Percentiles rank a stretch among this genome's conserved stretches.
Evolutionary conservation across 2,113 vertebrate species (phyloP).

Genomic region (Anas platyrhynchos): DNA sequence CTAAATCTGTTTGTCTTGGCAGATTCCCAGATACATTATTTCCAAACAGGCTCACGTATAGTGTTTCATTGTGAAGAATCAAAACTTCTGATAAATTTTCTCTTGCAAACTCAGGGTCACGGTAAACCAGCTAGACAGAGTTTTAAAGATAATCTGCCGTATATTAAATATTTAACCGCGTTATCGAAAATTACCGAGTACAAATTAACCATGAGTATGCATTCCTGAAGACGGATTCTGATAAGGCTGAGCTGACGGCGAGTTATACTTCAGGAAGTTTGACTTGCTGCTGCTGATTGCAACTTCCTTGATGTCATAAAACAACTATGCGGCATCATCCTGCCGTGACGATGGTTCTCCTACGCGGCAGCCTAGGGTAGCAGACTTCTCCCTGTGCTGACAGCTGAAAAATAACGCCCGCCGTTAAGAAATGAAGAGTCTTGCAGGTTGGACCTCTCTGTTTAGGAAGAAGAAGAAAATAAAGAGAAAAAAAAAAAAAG

Average conservation of each 20-base stretch:
- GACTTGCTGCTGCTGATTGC: not conserved
- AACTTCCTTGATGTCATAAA: constrained; percentile 13
- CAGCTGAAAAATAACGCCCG: not conserved
- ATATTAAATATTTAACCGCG: constrained; percentile 47
- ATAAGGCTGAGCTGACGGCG: not conserved
- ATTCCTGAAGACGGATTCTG: not conserved
- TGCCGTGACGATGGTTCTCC: accelerated
- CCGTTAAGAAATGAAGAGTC: not conserved
- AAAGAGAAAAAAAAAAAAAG: not conserved
- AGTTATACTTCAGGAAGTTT: constrained; percentile 38
- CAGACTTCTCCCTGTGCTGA: not conserved
- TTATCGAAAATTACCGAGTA: constrained; percentile 4
- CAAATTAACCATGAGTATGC: constrained; percentile 17
- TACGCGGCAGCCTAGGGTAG: not conserved
- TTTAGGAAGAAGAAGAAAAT: not conserved
- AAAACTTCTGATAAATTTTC: constrained; percentile 17
- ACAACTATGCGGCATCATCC: not conserved
- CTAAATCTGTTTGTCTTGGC: not conserved
- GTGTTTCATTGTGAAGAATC: not conserved
- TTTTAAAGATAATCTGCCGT: not conserved
- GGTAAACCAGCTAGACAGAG: not conserved
- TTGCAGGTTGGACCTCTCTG: not conserved
- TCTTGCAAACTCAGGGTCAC: not conserved
- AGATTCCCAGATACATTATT: not conserved
- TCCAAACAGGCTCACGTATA: not conserved